phyloP scores from a whole-genome alignment of 2,797 vertebrate genomes.

The Betta splendens region DNA sequence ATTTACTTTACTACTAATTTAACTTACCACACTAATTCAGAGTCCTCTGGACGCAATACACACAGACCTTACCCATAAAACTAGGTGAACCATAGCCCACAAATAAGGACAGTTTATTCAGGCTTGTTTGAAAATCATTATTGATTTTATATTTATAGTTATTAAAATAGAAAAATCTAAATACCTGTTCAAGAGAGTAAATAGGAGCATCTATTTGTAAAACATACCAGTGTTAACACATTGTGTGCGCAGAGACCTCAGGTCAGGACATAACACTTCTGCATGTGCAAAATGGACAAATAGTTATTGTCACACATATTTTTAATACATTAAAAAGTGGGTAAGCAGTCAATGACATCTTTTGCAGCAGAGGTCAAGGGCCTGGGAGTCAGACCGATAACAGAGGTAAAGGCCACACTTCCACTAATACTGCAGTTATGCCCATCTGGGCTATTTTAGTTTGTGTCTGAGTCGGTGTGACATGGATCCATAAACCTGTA shows the following conservation, averaged over 20 bases:
- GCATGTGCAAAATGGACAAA: neutral
- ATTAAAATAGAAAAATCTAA: neutral
- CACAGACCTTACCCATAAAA: too few species aligned
- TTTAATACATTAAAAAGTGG: neutral
- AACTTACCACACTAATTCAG: too few species aligned
- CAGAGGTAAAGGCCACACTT: constrained; percentile 20
- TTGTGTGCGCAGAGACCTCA: constrained; percentile 1
- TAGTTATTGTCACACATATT: neutral
- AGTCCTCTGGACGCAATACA: too few species aligned
- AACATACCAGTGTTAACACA: too few species aligned
- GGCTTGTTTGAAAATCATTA: neutral
- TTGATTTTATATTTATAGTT: neutral
- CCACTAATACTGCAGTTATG: neutral
- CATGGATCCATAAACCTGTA: too few species aligned
- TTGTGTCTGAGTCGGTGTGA: neutral
- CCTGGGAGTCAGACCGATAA: constrained; percentile 48
- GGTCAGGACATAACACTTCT: neutral
- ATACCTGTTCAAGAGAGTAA: too few species aligned
- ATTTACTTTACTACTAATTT: too few species aligned
- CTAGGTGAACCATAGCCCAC: too few species aligned
- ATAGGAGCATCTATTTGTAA: too few species aligned
- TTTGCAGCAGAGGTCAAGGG: constrained; percentile 37
- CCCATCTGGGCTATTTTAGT: neutral
- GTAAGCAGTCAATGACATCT: neutral
- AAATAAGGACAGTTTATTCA: too few species aligned